A percentile compares a stretch with the other conserved stretches of the same genome.
phyloP scores from a whole-genome alignment of 2,888 invertebrate genomes.

The Gisinianus flammeolus region DNA sequence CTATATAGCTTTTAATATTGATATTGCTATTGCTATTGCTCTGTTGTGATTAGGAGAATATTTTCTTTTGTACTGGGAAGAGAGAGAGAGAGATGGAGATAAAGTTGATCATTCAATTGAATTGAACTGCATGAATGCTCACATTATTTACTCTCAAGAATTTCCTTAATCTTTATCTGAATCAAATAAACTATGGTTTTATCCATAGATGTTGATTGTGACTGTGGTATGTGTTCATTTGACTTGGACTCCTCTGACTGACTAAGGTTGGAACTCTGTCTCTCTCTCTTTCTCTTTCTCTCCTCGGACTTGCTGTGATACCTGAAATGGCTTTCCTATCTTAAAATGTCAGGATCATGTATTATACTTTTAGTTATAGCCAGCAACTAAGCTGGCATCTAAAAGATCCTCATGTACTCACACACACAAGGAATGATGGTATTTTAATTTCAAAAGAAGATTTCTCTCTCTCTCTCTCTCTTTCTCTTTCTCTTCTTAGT shows the following conservation, averaged over 20 bases:
- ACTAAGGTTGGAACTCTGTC: not conserved
- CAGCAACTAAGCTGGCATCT: no score
- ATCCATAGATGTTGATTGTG: constrained; percentile 1
- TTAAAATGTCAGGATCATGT: not conserved
- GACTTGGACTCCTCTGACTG: not conserved
- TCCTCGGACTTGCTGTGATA: not conserved
- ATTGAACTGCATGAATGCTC: constrained; percentile 4
- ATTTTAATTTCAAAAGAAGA: constrained; percentile 25
- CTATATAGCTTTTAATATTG: not conserved
- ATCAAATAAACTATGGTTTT: constrained; percentile 23
- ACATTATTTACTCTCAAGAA: constrained; percentile 14
- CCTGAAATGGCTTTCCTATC: not conserved
- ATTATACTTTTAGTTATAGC: no score
- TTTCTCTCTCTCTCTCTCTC: constrained; percentile 10
- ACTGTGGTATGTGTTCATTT: not conserved
- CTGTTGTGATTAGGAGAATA: not conserved
- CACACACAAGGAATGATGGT: constrained; percentile 10
- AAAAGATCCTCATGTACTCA: not conserved
- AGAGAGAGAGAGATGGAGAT: not conserved
- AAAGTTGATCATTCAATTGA: constrained; percentile 28
- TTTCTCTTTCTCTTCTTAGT: no score
- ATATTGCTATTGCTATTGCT: not conserved
- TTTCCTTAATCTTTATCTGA: constrained; percentile 16
- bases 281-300: not conserved
- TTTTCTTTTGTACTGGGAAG: not conserved